Base-by-base conservation (phyloP, 2,113 vertebrate species). In the Sphyrna mokarran region DNA sequence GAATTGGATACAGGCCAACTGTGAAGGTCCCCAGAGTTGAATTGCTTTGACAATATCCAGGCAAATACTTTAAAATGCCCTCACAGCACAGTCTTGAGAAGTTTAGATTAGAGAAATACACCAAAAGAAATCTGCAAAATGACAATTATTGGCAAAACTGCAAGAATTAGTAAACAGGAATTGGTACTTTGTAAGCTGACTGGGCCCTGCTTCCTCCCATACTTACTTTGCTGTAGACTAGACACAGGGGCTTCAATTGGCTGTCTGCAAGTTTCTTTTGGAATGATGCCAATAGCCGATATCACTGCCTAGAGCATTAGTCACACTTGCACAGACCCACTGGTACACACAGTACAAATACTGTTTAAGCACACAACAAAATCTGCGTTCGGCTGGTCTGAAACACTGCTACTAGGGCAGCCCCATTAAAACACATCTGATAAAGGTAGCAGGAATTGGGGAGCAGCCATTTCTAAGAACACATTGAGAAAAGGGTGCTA, bases 261-360 rank as follows among this genome's bases (percentile, higher is more conserved):
- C 58, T 37, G 58, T 83, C 58, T 91, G 89, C 89, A 68, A 43
- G 80, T 93, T 93, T 37, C 89, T 66, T 93, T 93, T 93, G 89
- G 89, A 93, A 93, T 37, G 61, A 37, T 37, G 89, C 89, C 89
- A 93, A 93, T 37, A 93, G 61, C n/a, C 87, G 33, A 91, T 63
- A 91, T 63, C 87, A 66, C 16, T 93, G 80, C 89, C 63, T n/a
- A 40, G 89, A 93, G 61, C 61, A 93, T 93, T 93, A 93, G 89
- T 66, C 89, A 93, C 89, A 93, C 89, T 93, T 93, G 61, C 89
- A 37, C 89, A 66, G 61, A 68, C 89, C 89, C 89, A 93, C 61
- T 93, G 89, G 89, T 93, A 93, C 89, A 93, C 18, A 93, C 61
- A 66, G 89, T 93, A 93, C 89, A 93, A 93, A 93, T 68, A 91